Conservation (phyloP, 2,888 invertebrate genomes). For the Protodeltote pygarga region DNA sequence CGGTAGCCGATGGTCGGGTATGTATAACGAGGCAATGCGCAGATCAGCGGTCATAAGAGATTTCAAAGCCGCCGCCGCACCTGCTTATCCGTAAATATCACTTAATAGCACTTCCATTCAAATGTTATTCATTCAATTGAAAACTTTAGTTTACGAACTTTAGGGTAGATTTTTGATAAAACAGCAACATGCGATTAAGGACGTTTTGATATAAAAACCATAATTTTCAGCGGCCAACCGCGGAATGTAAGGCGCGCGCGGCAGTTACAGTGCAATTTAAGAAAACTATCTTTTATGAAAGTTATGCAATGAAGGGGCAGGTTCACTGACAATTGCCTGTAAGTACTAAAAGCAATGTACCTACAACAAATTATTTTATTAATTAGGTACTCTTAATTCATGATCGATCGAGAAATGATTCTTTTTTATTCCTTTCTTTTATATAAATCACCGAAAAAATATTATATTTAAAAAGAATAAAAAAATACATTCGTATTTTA, state of each 20-base stretch:
- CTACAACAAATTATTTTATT: background rate
- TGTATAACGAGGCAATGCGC: constrained; percentile 73
- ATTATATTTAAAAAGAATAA: no score
- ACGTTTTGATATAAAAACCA: constrained; percentile 43
- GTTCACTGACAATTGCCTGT: constrained; percentile 18
- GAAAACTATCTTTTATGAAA: constrained; percentile 53
- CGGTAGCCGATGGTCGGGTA: constrained; percentile 47
- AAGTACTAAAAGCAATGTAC: constrained; percentile 6
- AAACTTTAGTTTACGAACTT: constrained; percentile 13
- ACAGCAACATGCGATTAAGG: constrained; percentile 25
- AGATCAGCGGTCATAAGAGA: constrained; percentile 67
- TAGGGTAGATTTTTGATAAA: constrained; percentile 42
- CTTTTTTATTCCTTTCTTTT: no score
- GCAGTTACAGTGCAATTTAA: constrained; percentile 49
- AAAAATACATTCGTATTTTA: no score
- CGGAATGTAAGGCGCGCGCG: constrained; percentile 71
- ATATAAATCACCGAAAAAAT: no score
- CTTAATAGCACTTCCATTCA: constrained; percentile 63
- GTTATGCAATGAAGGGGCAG: constrained; percentile 42
- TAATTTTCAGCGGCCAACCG: constrained; percentile 76
- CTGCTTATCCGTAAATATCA: constrained; percentile 76
- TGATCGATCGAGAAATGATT: no score
- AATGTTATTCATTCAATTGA: constrained; percentile 17
- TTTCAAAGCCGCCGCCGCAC: constrained; percentile 78
- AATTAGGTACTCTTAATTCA: no score